Conservation (phyloP, 2,888 invertebrate genomes). For the Mythimna impura region DNA sequence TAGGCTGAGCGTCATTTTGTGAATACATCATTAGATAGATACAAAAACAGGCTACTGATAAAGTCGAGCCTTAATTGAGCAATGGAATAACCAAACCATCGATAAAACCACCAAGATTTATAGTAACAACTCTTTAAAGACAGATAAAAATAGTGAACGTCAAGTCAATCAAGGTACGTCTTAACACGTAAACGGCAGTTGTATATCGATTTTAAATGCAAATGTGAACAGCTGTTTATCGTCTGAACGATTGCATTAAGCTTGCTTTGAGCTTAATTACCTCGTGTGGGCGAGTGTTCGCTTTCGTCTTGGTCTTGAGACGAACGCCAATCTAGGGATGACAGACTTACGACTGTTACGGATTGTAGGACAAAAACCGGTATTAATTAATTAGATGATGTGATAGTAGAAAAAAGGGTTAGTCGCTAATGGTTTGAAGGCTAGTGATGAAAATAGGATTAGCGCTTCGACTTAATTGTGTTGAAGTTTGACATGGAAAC, state of each 20-base stretch:
- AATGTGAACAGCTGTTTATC: constrained; percentile 87
- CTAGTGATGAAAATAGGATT: constrained; percentile 69
- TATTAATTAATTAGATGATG: constrained; percentile 88
- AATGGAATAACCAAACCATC: constrained; percentile 44
- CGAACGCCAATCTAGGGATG: constrained; percentile 81
- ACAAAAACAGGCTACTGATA: constrained; percentile 1
- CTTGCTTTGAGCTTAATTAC: constrained; percentile 84
- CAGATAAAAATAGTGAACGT: constrained; percentile 66
- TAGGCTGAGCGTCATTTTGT: background rate
- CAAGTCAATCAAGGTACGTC: constrained; percentile 67
- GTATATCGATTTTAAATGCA: constrained; percentile 85
- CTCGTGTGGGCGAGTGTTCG: constrained; percentile 79
- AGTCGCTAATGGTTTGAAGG: constrained; percentile 76
- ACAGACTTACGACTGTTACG: constrained; percentile 81
- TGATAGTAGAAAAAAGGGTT: constrained; percentile 81
- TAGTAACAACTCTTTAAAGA: constrained; percentile 50
- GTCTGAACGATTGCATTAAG: constrained; percentile 81
- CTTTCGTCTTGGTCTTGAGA: constrained; percentile 64
- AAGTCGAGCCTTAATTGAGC: constrained; percentile 41
- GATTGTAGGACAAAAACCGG: constrained; percentile 82
- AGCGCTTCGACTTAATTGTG: constrained; percentile 78
- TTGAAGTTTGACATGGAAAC: constrained; percentile 78
- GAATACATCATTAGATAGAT: background rate
- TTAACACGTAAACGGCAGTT: constrained; percentile 68
- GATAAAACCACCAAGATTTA: constrained; percentile 58